Conservation (phyloP, 37 sponge, comb jelly and placozoan species). For the Crambe crambe region DNA sequence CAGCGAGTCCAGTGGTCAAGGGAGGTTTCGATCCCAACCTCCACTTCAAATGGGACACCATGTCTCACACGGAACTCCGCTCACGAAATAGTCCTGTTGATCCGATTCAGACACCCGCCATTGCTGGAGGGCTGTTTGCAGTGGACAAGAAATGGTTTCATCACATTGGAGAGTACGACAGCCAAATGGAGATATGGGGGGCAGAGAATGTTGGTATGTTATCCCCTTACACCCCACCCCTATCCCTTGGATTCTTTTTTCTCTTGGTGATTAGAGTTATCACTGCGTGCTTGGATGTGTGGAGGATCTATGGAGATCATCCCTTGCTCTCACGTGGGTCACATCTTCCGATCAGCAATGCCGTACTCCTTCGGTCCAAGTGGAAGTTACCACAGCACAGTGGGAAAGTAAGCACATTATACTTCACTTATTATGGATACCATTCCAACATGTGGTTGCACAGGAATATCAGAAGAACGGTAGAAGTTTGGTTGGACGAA, state of each 20-base stretch:
- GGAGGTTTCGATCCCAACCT: conserved; percentile 73
- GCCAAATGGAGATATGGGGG: conserved; percentile 76
- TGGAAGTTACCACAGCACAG: conserved; percentile 57
- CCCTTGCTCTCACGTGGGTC: conserved; percentile 88
- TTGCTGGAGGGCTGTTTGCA: conserved; percentile 89
- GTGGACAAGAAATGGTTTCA: conserved; percentile 68
- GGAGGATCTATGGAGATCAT: conserved; percentile 82
- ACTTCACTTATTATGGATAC: background rate
- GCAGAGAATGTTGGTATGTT: conserved; percentile 69
- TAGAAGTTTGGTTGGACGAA: conserved; percentile 89
- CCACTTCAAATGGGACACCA: conserved; percentile 70
- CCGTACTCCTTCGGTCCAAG: conserved; percentile 75
- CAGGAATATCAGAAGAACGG: conserved; percentile 70
- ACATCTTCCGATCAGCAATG: conserved; percentile 79
- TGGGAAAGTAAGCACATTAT: conserved; percentile 40
- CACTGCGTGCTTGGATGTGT: conserved; percentile 86
- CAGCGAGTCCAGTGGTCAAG: conserved; percentile 38
- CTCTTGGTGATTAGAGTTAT: conserved; percentile 11
- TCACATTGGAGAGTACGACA: conserved; percentile 74
- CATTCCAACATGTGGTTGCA: no score
- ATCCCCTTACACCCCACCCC: background rate
- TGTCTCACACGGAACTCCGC: background rate
- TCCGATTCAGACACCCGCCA: conserved; percentile 67
- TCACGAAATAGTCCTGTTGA: conserved; percentile 9
- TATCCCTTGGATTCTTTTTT: background rate